phyloP scores from a whole-genome alignment of 2,888 invertebrate genomes.

The Criorhina ranunculi region DNA sequence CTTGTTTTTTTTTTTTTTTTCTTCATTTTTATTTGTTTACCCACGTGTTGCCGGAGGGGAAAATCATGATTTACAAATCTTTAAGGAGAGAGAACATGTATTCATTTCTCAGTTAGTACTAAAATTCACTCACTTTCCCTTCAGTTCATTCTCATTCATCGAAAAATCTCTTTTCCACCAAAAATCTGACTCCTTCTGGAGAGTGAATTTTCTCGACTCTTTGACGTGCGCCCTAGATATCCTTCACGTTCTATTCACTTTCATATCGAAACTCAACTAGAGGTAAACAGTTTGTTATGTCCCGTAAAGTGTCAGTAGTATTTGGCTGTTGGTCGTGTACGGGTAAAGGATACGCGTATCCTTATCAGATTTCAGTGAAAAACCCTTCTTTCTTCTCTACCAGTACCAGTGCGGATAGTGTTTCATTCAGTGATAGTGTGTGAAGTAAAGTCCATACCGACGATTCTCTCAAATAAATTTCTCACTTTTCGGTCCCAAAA shows the following conservation, averaged over 20 bases:
- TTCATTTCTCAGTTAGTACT: conserved; percentile 33
- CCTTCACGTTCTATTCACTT: not conserved
- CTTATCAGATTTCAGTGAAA: conserved; percentile 35
- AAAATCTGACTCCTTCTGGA: conserved; percentile 1
- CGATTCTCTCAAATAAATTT: not conserved
- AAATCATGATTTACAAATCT: not conserved
- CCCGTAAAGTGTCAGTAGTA: conserved; percentile 61
- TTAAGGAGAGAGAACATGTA: not conserved
- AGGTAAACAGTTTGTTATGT: conserved; percentile 65
- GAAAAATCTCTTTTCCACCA: conserved; percentile 19
- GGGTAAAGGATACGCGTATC: conserved; percentile 59
- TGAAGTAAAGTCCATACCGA: not conserved
- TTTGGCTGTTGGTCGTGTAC: conserved; percentile 70
- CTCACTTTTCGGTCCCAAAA: conserved; percentile 1
- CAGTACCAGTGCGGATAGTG: conserved; percentile 17
- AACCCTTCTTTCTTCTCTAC: conserved; percentile 21
- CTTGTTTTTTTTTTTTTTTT: conserved; percentile 19
- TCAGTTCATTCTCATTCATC: conserved; percentile 2
- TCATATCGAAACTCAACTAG: not conserved
- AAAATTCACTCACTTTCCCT: conserved; percentile 44
- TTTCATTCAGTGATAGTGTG: conserved; percentile 28
- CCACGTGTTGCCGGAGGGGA: conserved; percentile 67
- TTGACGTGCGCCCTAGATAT: conserved; percentile 30
- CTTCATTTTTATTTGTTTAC: conserved; percentile 59
- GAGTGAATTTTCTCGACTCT: conserved; percentile 26